Evolutionary conservation across 2,888 invertebrate genomes (phyloP).

Genomic region (Tethea ocularis): DNA sequence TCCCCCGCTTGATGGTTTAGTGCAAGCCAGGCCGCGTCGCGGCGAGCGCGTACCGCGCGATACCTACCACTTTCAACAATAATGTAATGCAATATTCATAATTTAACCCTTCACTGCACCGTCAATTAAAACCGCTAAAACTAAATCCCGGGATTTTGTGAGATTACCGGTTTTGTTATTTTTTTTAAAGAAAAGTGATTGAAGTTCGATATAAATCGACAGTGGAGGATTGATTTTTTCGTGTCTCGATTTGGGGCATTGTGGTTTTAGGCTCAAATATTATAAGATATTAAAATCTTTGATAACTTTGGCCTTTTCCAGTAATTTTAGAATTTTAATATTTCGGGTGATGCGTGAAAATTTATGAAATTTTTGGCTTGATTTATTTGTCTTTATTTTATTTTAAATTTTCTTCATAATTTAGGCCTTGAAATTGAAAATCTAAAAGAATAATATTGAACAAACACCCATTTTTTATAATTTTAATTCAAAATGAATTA

Average conservation of each 20-base stretch:
- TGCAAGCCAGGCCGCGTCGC: conserved; percentile 66
- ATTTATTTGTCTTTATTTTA: too few species aligned
- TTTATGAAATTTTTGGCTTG: too few species aligned
- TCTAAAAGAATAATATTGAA: too few species aligned
- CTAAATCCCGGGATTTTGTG: not conserved
- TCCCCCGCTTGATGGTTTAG: conserved; percentile 47
- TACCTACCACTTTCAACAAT: conserved; percentile 36
- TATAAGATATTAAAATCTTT: too few species aligned
- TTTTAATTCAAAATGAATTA: too few species aligned
- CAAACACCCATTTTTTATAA: too few species aligned
- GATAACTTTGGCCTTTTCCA: too few species aligned
- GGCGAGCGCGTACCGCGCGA: conserved; percentile 65
- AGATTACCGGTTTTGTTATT: conserved; percentile 1
- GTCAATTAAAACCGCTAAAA: not conserved
- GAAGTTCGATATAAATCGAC: conserved; percentile 37
- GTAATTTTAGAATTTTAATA: too few species aligned
- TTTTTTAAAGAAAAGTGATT: conserved; percentile 10
- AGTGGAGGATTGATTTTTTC: conserved; percentile 71
- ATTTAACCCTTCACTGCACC: not conserved
- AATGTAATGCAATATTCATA: conserved; percentile 37
- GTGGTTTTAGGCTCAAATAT: conserved; percentile 42
- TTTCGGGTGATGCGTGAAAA: too few species aligned
- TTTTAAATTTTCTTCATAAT: too few species aligned
- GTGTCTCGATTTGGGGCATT: conserved; percentile 46
- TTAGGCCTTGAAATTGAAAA: too few species aligned